These are phyloP conservation scores for Lycocerus yunnanus DNA, from an alignment of 2,888 invertebrate species.

Conservation along the genomic window DNA sequence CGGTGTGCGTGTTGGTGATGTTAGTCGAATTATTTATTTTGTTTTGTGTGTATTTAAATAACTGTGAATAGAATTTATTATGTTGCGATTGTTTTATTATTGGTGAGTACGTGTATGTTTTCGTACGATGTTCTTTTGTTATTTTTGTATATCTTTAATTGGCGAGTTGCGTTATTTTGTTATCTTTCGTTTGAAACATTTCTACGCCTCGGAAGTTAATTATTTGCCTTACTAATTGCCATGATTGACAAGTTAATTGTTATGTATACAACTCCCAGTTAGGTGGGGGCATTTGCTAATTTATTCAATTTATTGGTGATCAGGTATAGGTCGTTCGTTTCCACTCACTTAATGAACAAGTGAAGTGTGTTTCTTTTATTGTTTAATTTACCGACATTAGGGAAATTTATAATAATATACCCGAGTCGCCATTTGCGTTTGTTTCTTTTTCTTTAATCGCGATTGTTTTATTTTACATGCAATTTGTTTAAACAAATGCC, in stretches of 20 bases:
- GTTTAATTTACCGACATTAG: not conserved
- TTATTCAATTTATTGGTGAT: slow-evolving; percentile 49
- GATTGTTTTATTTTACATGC: not conserved
- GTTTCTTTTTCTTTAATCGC: not conserved
- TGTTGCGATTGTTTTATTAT: slow-evolving; percentile 45
- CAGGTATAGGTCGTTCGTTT: slow-evolving; percentile 14
- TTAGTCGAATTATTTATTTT: slow-evolving; percentile 8
- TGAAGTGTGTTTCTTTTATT: not conserved
- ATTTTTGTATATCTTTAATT: not conserved
- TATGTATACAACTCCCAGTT: slow-evolving; percentile 46
- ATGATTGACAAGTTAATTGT: slow-evolving; percentile 50
- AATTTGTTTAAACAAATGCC: not conserved
- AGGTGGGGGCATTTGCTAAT: slow-evolving; percentile 46
- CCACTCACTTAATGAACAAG: slow-evolving; percentile 3
- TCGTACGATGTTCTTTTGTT: not conserved
- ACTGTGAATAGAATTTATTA: slow-evolving; percentile 35
- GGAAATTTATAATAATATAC: not conserved
- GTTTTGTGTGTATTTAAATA: slow-evolving; percentile 4
- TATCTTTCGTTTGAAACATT: not conserved
- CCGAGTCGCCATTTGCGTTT: not conserved
- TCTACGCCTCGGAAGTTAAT: slow-evolving; percentile 15
- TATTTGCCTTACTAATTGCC: slow-evolving; percentile 40
- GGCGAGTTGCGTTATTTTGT: not conserved
- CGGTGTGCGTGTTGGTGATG: slow-evolving; percentile 7
- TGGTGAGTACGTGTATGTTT: slow-evolving; percentile 42